Evolutionary conservation across 2,888 invertebrate species (phyloP), one percentile per base, ranked within the genome.

Genomic region (Salticus scenicus): DNA sequence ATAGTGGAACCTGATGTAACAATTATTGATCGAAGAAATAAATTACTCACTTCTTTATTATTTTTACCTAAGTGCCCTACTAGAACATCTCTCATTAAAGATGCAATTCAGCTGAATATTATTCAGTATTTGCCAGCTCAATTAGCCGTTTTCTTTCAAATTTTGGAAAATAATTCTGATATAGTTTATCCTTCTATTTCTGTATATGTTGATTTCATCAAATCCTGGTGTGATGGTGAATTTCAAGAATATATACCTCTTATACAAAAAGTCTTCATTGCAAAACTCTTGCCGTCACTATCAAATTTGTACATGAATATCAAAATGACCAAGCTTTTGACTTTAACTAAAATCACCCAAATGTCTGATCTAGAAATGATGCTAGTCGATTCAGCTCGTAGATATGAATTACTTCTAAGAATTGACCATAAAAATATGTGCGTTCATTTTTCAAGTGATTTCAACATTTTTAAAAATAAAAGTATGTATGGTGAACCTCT

Each of bases 301-400:
- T 76, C 82, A 2, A 66, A 76, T 47, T 47, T 82, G n/a, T 82
- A 82, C 12, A 41, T 37, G 24, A 66, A 42, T 30, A 37, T 82
- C 12, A 66, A 76, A 7, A 30, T 71, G 7, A 17, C 24, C 2
- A 82, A 71, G 20, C 47, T 82, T 14, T 4, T 37, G 5, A 42
- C 47, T 20, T 64, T 76, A 1, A 20, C 47, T 42, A 66, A 71
- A n/a, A 47, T 72, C 64, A 5, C 12, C 17, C 47, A 71, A n/a
- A 1, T n/a, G 12, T 71, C 17, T 17, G 27, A 33, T n/a, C 5
- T 82, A 5, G 82, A 82, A 76, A 64, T 14, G 2, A 10, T 76
- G 1, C 27, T 76, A n/a, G 71, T 71, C 1, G 66, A 76, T 33
- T 33, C 71, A 20, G 66, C 76, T 20, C 31, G 82, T 14, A 76